Percentiles rank a stretch among this genome's conserved stretches.
These are phyloP conservation scores for Scolopax rusticola DNA, from an alignment of 2,797 vertebrate genomes.

Conservation along the genomic window DNA sequence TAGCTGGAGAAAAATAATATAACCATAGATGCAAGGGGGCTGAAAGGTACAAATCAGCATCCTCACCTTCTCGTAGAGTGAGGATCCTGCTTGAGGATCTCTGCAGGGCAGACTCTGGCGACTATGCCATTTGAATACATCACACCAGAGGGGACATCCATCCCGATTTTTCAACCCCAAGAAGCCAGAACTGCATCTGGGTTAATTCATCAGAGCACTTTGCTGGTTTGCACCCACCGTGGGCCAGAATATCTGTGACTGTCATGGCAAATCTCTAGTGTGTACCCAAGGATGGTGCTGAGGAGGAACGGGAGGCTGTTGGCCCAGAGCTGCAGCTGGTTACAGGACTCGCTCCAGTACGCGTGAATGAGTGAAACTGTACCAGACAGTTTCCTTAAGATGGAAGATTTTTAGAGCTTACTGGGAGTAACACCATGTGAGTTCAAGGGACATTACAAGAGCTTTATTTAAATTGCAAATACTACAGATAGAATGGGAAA, in stretches of 20 bases:
- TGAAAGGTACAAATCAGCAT: neutral
- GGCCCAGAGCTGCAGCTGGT: neutral
- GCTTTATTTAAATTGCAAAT: neutral
- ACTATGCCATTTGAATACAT: neutral
- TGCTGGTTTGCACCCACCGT: neutral
- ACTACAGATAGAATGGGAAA: neutral
- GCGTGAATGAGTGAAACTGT: accelerated
- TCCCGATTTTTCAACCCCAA: neutral
- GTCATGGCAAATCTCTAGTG: neutral
- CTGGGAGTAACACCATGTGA: neutral
- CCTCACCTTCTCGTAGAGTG: neutral
- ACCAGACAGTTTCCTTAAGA: neutral
- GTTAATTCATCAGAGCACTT: neutral
- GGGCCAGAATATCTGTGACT: neutral
- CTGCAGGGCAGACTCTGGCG: neutral
- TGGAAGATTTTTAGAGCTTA: neutral
- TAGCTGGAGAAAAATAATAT: neutral
- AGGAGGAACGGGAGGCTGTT: accelerated
- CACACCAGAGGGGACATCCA: neutral
- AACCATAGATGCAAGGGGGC: neutral
- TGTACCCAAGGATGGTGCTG: neutral
- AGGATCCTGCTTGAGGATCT: neutral
- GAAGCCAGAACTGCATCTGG: neutral
- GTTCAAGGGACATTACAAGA: neutral
- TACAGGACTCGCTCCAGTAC: neutral